Evolutionary conservation across 2,113 vertebrate species (phyloP), one percentile per base, ranked within the genome.

Genomic region (Charadrius vociferus): DNA sequence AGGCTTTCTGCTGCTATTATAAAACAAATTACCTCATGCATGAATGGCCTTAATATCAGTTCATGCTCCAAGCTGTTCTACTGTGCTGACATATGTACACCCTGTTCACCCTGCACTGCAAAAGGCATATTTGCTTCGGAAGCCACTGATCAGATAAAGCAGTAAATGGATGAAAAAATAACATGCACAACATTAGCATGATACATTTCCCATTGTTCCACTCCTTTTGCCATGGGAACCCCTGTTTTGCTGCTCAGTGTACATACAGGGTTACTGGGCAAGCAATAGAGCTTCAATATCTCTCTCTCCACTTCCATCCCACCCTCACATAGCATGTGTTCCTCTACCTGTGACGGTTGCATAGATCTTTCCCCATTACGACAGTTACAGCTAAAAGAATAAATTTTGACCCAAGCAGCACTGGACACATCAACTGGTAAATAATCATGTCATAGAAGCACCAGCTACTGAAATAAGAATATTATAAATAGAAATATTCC

Each of bases 401-500:
- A 61, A 23, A 59, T 82, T 87, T 24, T 72, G 58, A 52, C 73
- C 62, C 24, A 30, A 84, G 65, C 52, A 34, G 52, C 16, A 52
- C 43, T 61, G 81, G 88, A 82, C 89, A 80, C 36, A 47, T 92
- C 66, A 58, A 1, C 61, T 47, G 70, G 73, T 75, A 94, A 94
- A 87, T 59, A 92, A 30, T 55, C n/a, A 5, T 34, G 84, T 47
- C 43, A 22, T 32, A 55, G 56, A 84, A 82, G 73, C 27, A 80
- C 24, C 58, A 65, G 50, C 23, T 70, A 68, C 78, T 30, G 81
- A 80, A 66, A 95, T 36, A 41, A 85, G 59, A 80, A 65, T 87
- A 85, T 94, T 94, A 97, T 86, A 96, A 97, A 96, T 91, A 96
- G 95, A 95, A 96, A 97, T 96, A 96, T 91, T 95, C 81, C 78